Base-by-base conservation (phyloP, 2,888 invertebrate genomes). In the Drosophila affinis region DNA sequence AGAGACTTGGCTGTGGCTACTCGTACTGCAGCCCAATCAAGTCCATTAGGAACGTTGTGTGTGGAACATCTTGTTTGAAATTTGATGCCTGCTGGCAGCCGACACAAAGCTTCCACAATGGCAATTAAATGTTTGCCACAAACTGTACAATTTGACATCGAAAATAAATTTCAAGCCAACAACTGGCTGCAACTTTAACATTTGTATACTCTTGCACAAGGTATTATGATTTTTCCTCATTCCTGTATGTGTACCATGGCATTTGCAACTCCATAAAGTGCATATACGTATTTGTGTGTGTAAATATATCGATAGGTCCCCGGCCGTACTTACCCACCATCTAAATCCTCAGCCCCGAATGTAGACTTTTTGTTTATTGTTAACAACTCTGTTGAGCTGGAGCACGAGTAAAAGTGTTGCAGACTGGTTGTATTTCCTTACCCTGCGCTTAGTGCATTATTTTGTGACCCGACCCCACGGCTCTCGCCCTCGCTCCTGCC, bases 401-500 rank as follows among this genome's bases (percentile, higher is more conserved):
- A 39, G 39, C 39, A 32, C 10, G 34, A 48, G 45, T 47, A 52
- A 53, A 48, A 69, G 69, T 60, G 59, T 69, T 70, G 71, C 57
- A 57, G 62, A 29, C 48, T 29, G 48, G 57, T 21, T 52, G 75
- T 75, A 77, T 72, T 72, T 76, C 71, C 76, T 63, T 76, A 21
- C 62, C 61, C 9, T 57, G 71, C 74, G 68, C 77, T 73, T 75
- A 80, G 76, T 81, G 76, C 71, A 78, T 86, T 78, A 78, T 86
- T 73, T 51, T 68, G 60, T 45, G 63, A 32, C 44, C 47, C 32
- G 46, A 32, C 44, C 47, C 34, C 18, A n/a, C 24, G 27, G 9
- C 17, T n/a, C 14, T 3, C 21, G 9, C n/a, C 18, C 54, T 6
- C 21, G 9, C n/a, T 24, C 54, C 9, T 14, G 9, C 29, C 27